These are phyloP conservation scores for Chironomus riparius DNA, from an alignment of 2,888 invertebrate species.

Conservation along the genomic window DNA sequence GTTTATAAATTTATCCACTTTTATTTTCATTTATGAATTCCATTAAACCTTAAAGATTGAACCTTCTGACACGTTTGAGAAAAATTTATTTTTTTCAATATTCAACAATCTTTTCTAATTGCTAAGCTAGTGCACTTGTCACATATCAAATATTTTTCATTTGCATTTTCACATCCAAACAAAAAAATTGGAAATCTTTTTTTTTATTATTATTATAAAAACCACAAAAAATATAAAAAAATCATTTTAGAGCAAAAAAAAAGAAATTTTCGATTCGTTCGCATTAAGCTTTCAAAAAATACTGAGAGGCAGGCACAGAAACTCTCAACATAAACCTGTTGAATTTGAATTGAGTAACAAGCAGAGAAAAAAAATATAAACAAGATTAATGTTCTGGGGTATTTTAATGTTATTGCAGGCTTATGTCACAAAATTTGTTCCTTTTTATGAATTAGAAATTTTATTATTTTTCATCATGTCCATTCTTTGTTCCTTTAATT, in stretches of 20 bases:
- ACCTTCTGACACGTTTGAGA: neutral
- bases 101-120: neutral
- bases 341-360: neutral
- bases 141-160: no score
- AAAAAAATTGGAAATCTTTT: no score
- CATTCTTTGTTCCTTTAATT: no score
- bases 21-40: neutral
- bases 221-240: neutral
- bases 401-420: no score
- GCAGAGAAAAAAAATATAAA: no score
- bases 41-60: neutral
- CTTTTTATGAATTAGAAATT: no score
- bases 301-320: neutral
- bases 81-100: neutral
- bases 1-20: neutral
- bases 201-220: no score
- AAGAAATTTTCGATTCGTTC: neutral
- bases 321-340: neutral
- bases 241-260: neutral
- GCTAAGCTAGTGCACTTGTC: neutral
- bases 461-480: no score
- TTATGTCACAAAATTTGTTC: no score
- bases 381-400: no score
- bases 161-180: no score
- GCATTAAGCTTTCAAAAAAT: neutral